phyloP scores from a whole-genome alignment of 2,888 invertebrate genomes.

The Cistogaster globosa region DNA sequence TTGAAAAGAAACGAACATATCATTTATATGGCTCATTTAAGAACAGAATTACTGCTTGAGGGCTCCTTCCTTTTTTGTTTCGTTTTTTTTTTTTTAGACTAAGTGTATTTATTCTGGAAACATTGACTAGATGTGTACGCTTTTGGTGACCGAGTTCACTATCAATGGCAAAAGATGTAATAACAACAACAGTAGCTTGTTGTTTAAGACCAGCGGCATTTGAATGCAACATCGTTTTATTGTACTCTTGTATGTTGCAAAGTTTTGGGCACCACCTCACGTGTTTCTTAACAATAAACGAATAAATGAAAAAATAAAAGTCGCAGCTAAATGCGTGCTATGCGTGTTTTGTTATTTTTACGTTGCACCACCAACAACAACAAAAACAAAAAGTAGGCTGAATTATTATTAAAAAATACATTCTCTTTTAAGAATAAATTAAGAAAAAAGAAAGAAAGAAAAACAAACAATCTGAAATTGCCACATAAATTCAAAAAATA shows the following conservation, averaged over 20 bases:
- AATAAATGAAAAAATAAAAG: constrained; percentile 63
- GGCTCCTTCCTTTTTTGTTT: neutral
- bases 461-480: constrained; percentile 23
- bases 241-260: constrained; percentile 26
- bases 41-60: constrained; percentile 47
- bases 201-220: constrained; percentile 65
- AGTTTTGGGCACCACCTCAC: constrained; percentile 62
- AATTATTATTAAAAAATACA: constrained; percentile 30
- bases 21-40: constrained; percentile 49
- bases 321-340: constrained; percentile 65
- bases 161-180: constrained; percentile 7
- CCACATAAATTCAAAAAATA: constrained; percentile 18
- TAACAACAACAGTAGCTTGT: constrained; percentile 57
- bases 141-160: constrained; percentile 20
- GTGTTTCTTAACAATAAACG: constrained; percentile 54
- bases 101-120: neutral
- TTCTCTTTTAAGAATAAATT: constrained; percentile 50
- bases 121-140: constrained; percentile 5
- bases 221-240: constrained; percentile 65
- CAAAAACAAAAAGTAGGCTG: constrained; percentile 43
- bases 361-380: constrained; percentile 17
- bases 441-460: constrained; percentile 6
- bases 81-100: neutral
- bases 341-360: constrained; percentile 52
- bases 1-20: constrained; percentile 29